Percentiles rank a stretch among this genome's conserved stretches.
phyloP scores from a whole-genome alignment of 2,113 vertebrate species.

The Butorides virescens region DNA sequence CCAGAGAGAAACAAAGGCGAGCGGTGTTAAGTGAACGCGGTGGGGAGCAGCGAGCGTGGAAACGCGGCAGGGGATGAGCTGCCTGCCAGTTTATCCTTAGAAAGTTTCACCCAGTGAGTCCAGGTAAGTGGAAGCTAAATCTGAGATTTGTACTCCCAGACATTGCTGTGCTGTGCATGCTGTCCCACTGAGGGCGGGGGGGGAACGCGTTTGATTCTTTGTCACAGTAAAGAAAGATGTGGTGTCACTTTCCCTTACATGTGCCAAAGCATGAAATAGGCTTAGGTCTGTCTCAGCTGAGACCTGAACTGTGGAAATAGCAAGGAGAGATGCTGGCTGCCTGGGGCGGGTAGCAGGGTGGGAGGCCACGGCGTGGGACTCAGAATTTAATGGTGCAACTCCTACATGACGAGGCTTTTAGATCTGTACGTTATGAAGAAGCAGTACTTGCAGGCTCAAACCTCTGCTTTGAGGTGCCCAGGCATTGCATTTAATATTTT shows the following conservation, averaged over 20 bases:
- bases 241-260: background rate
- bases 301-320: background rate
- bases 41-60: background rate
- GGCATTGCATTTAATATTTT: background rate
- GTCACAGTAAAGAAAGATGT: background rate
- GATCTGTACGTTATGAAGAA: background rate
- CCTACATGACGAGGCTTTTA: rapidly evolving
- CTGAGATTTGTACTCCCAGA: rapidly evolving
- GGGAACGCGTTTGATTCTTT: background rate
- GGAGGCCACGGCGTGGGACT: background rate
- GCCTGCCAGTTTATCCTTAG: background rate
- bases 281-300: background rate
- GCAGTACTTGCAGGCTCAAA: background rate
- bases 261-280: background rate
- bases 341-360: background rate
- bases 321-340: background rate
- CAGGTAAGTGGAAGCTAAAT: background rate
- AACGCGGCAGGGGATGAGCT: background rate
- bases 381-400: rapidly evolving
- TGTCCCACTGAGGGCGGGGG: background rate
- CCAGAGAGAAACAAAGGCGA: background rate
- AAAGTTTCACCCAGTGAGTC: background rate
- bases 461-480: background rate
- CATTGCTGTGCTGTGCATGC: background rate
- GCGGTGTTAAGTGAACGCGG: rapidly evolving